Base-by-base conservation (phyloP, 2,888 invertebrate genomes). In the Elaeidobius kamerunicus region DNA sequence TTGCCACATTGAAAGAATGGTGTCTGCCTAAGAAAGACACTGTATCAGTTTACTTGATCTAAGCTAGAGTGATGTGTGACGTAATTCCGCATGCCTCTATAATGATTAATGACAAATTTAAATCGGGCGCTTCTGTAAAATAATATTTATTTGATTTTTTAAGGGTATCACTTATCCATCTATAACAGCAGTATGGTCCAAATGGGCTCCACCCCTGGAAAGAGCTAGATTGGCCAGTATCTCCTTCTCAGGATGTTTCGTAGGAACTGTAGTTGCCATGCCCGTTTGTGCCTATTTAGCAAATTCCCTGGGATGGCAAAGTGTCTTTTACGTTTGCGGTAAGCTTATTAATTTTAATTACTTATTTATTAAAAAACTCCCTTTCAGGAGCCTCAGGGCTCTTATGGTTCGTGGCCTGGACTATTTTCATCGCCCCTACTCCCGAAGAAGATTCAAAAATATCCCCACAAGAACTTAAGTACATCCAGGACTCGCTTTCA, bases 221-320 rank as follows among this genome's bases (percentile, higher is more conserved):
- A 78, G 90, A 34, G 86, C 88, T 3, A 78, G 87, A 0, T 77
- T 91, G 49, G 88, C 88, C 0, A 86, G 89, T 0, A 79, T 91
- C 57, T 87, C 89, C 0, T 90, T 89, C 74, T 88, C 90, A 36
- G 91, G 91, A 18, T 86, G 86, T 67, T 89, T 88, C 72, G 84
- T 88, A 0, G 91, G 91, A 17, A 91, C 91, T 0, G 90, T 91
- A 0, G 77, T 91, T 5, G 83, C 91, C 0, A 85, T 91, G 83
- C 88, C 88, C 0, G 69, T 86, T 0, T 85, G 86, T 52, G 90
- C 90, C 0, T 66, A 87, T 17, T 75, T 91, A 43, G 85, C 88
- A 0, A 76, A 82, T 12, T 75, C 80, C 30, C 78, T 84, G 2
- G 88, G 88, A 19, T 89, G 88, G 90, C 79, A 85, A 9, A 85